Percentiles rank a stretch among this genome's conserved stretches.
Conservation (phyloP, 2,888 invertebrate genomes). For the Ormyrus thymus region DNA sequence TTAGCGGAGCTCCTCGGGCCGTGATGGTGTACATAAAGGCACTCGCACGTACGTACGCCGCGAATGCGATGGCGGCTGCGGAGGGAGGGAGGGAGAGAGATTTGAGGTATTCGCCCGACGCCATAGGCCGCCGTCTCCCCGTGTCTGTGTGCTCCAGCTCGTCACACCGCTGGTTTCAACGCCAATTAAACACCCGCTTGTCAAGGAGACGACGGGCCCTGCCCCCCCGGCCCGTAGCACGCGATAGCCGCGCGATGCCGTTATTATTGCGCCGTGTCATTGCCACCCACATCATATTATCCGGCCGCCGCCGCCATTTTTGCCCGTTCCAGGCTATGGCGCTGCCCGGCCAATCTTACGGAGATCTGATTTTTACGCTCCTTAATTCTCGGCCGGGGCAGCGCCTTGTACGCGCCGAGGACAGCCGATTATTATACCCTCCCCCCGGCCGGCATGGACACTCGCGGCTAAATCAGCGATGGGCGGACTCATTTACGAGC, state of each 20-base stretch:
- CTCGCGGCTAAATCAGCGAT: constrained; percentile 11
- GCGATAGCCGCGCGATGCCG: constrained; percentile 67
- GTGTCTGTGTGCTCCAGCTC: constrained; percentile 60
- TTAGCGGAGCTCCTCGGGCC: constrained; percentile 69
- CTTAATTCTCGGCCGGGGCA: not conserved
- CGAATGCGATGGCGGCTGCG: constrained; percentile 68
- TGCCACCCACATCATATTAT: constrained; percentile 64
- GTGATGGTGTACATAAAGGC: too few relatives aligned
- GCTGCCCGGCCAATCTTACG: constrained; percentile 21
- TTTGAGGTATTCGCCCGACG: constrained; percentile 69
- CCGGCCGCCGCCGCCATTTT: constrained; percentile 11
- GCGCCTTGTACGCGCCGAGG: not conserved
- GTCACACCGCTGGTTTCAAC: constrained; percentile 75
- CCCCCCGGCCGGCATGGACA: not conserved
- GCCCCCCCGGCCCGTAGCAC: constrained; percentile 66
- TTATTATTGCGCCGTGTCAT: constrained; percentile 69
- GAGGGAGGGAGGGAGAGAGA: constrained; percentile 24
- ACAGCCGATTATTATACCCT: not conserved
- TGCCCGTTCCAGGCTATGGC: not conserved
- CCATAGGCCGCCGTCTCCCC: constrained; percentile 50
- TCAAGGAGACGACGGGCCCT: constrained; percentile 73
- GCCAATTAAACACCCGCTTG: constrained; percentile 76
- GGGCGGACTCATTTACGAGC: constrained; percentile 15
- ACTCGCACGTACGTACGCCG: not conserved
- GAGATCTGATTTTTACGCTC: constrained; percentile 35